These are phyloP conservation scores for Enteromius unitaeniatus DNA, from an alignment of 2,797 vertebrate genomes.

Conservation along the genomic window DNA sequence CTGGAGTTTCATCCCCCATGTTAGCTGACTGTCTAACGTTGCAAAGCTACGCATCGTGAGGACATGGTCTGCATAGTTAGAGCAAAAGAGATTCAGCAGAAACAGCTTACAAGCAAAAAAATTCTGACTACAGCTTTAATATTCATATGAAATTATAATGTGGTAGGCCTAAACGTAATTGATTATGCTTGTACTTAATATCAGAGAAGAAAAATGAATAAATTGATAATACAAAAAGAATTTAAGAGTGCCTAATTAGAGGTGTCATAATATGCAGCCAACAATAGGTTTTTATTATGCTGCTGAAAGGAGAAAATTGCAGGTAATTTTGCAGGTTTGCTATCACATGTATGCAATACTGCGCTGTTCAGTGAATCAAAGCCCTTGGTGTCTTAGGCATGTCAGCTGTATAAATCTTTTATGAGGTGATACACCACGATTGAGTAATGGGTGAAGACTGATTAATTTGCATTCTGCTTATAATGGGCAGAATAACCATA, in stretches of 20 bases:
- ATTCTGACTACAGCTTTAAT: background rate
- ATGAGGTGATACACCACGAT: slow-evolving; percentile 1
- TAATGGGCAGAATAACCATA: slow-evolving; percentile 2
- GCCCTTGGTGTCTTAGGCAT: slow-evolving; percentile 28
- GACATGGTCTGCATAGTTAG: background rate
- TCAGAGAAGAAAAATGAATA: slow-evolving; percentile 1
- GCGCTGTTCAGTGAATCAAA: slow-evolving; percentile 29
- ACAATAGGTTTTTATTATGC: slow-evolving; percentile 23
- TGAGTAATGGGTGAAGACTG: slow-evolving; percentile 25
- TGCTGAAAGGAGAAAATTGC: slow-evolving; percentile 33
- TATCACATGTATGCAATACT: slow-evolving; percentile 7
- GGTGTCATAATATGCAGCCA: slow-evolving; percentile 32
- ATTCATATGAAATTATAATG: background rate
- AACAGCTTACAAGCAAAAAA: background rate
- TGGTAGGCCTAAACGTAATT: background rate
- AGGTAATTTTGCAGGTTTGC: slow-evolving; percentile 31
- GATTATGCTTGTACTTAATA: slow-evolving; percentile 9
- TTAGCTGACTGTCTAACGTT: background rate
- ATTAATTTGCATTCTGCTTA: slow-evolving; percentile 8
- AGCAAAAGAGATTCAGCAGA: slow-evolving; percentile 16
- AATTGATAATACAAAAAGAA: slow-evolving; percentile 18
- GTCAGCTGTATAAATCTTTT: slow-evolving; percentile 30
- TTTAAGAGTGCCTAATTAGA: slow-evolving; percentile 7
- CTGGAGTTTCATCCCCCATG: background rate
- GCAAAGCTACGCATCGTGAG: background rate